phyloP scores from a whole-genome alignment of 2,888 invertebrate genomes.

The Cephus rjabovi region DNA sequence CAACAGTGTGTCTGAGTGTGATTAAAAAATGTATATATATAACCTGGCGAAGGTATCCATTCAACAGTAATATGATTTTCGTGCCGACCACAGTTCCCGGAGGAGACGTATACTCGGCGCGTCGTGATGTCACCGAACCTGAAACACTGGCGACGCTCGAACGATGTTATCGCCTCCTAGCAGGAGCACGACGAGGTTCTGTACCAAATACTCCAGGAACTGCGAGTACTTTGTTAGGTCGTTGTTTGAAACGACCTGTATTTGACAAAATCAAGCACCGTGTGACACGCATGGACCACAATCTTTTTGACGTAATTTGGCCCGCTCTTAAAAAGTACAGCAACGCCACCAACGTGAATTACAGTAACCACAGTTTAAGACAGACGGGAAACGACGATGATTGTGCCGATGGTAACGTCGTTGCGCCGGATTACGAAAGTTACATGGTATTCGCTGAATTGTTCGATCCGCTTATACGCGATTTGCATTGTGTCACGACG shows the following conservation, averaged over 20 bases:
- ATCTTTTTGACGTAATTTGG: conserved; percentile 89
- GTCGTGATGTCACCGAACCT: conserved; percentile 77
- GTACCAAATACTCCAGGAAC: conserved; percentile 71
- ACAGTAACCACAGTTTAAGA: conserved; percentile 36
- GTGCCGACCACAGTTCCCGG: conserved; percentile 72
- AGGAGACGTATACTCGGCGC: conserved; percentile 78
- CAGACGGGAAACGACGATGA: conserved; percentile 65
- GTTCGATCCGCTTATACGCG: conserved; percentile 84
- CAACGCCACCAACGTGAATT: conserved; percentile 70
- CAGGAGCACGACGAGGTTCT: conserved; percentile 68
- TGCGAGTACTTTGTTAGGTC: conserved; percentile 74
- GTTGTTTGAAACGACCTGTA: conserved; percentile 78
- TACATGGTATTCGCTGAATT: conserved; percentile 88
- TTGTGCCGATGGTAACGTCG: conserved; percentile 76
- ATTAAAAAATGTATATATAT: neutral
- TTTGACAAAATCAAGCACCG: conserved; percentile 82
- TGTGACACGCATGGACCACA: conserved; percentile 86
- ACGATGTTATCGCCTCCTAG: conserved; percentile 78
- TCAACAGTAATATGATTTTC: neutral
- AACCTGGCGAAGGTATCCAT: neutral
- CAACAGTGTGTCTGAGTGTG: neutral
- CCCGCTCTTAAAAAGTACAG: conserved; percentile 85
- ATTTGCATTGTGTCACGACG: conserved; percentile 79
- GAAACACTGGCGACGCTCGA: conserved; percentile 81
- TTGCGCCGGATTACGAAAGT: conserved; percentile 88